Evolutionary conservation across 2,888 invertebrate species (phyloP).

Genomic region (Lepidonotus clava): DNA sequence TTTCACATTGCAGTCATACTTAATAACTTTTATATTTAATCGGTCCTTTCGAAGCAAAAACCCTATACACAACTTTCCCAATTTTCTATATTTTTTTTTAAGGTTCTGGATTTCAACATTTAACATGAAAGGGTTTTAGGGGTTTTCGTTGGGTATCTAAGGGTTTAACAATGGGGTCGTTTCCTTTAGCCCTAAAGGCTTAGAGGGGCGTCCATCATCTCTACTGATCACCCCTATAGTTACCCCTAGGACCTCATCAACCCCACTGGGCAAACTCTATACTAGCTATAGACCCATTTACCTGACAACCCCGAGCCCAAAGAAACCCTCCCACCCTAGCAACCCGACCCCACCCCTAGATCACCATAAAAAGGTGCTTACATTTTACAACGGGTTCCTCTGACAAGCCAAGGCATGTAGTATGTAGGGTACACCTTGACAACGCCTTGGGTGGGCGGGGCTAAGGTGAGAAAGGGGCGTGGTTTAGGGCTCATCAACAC

Average conservation of each 20-base stretch:
- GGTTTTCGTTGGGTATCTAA: too few species aligned
- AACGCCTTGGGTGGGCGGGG: not conserved
- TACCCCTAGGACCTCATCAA: not conserved
- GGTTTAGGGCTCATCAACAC: not conserved
- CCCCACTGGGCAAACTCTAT: too few species aligned
- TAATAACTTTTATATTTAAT: too few species aligned
- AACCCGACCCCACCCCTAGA: too few species aligned
- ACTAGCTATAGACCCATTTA: not conserved
- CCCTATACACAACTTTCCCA: too few species aligned
- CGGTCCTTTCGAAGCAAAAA: too few species aligned
- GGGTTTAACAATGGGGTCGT: not conserved
- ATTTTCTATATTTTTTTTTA: too few species aligned
- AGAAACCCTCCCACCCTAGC: not conserved
- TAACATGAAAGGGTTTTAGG: too few species aligned
- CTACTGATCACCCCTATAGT: constrained; percentile 15
- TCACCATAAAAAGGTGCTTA: not conserved
- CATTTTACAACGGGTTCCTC: not conserved
- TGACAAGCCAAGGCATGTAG: not conserved
- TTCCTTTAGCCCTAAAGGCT: not conserved
- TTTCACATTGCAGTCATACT: too few species aligned
- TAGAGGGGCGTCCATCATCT: not conserved
- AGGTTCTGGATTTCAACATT: too few species aligned
- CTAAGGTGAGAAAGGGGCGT: not conserved
- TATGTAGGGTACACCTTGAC: not conserved
- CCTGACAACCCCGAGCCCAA: not conserved